Base-by-base conservation (phyloP, 2,797 vertebrate genomes). In the Capromys pilorides region DNA sequence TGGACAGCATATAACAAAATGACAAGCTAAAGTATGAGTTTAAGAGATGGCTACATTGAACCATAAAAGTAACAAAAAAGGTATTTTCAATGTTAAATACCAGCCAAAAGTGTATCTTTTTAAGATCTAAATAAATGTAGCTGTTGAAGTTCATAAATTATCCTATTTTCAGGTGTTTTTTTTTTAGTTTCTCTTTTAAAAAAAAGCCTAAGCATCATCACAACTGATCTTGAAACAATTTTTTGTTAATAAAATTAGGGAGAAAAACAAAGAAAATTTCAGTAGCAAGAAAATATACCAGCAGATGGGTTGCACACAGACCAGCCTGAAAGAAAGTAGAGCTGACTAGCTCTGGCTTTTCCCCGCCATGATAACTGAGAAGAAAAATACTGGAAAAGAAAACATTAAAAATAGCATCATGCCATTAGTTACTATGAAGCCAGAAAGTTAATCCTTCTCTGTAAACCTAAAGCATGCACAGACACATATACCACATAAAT, bases 321-420 rank as follows among this genome's bases (percentile, higher is more conserved):
- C 86, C 26, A 88, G 78, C n/a, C 31, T 86, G 54, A 77, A 85
- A 79, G 62, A 36, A n/a, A 91, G 9, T 2, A 87, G 19, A 93
- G 69, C 64, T 94, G 71, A 78, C 83, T 73, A 81, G 80, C 66
- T 86, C 83, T 97, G 77, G 75, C 88, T 97, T 96, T 94, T 96
- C 83, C 95, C 91, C 66, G 91, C 49, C 59, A 83, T 93, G 66
- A 71, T 71, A 96, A 91, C 86, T 89, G 45, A 94, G 88, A 80
- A 59, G 57, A 67, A 86, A 83, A 79, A 84, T 24, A 88, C 0
- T 69, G 66, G 77, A 95, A 93, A 91, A 92, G 57, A 92, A 95
- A 95, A 91, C 61, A 93, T 39, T 86, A 85, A 84, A 93, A 96
- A 88, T 82, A 94, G 84, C 62, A 93, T 31, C 66, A 93, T 57